Evolutionary conservation across 2,888 invertebrate species (phyloP), one percentile per base, ranked within the genome.

Genomic region (Leucoma salicis): DNA sequence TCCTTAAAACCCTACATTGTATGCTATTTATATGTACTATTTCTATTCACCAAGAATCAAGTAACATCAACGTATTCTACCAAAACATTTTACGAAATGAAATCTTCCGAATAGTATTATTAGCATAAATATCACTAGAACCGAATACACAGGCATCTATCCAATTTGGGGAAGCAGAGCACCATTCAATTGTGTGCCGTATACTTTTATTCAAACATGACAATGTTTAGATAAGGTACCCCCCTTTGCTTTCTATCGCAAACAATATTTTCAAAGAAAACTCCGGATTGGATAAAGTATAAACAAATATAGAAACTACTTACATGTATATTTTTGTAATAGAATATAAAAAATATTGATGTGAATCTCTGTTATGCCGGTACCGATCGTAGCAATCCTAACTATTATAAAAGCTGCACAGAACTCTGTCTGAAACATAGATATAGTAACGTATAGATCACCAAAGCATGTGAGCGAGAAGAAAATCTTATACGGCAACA

Each of bases 191-290:
- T 56, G 56, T 59, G 35, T 31, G 24, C 46, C 15, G 37, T 51
- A 31, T 40, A 35, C 36, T 57, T 40, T 42, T 46, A 57, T 58
- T 54, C 54, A 61, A 57, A 59, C 47, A 66, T 55, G 53, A 56
- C 63, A 63, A 68, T 73, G 63, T 79, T 76, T 77, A 73, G 68
- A 70, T 75, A 70, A 74, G 66, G 72, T 74, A 61, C 57, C 55
- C 57, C n/a, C 70, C 64, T 79, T 74, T 78, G 70, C 75, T 76
- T 74, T 75, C 66, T 74, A 74, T 77, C 60, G 63, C 57, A 62
- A 68, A 73, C 76, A 68, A 74, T 71, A 66, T 75, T 73, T 76
- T 70, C 66, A 74, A 74, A 71, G 66, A 53, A 61, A 52, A 35
- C 39, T 46, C 49, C 50, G 46, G 58, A 60, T 65, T 58, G 61